A percentile compares a stretch with the other conserved stretches of the same genome.
Conservation (phyloP, 1,140 invertebrate genomes). For the Drosophila pallidifrons region DNA sequence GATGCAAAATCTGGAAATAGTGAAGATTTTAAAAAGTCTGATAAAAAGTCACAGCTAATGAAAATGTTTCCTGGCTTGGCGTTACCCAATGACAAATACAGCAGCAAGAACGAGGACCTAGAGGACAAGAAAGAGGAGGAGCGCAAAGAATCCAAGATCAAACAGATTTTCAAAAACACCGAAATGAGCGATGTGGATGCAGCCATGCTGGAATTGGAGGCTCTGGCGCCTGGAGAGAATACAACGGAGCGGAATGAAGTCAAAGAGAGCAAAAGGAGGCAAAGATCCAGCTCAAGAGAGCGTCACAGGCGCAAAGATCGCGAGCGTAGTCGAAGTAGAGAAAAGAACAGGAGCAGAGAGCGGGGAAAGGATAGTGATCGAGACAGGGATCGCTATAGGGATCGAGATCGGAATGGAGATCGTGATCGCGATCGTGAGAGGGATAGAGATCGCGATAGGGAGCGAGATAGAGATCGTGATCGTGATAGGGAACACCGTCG, state of each 20-base stretch:
- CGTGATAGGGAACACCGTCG: slow-evolving; percentile 36
- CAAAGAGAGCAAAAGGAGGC: slow-evolving; percentile 65
- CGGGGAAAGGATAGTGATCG: slow-evolving; percentile 38
- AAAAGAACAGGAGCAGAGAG: slow-evolving; percentile 62
- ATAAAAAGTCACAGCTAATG: slow-evolving; percentile 84
- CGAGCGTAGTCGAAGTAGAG: slow-evolving; percentile 48
- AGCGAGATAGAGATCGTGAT: slow-evolving; percentile 10
- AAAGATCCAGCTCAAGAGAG: slow-evolving; percentile 61
- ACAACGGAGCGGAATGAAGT: slow-evolving; percentile 62
- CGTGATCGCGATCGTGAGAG: slow-evolving; percentile 18
- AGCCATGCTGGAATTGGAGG: slow-evolving; percentile 96
- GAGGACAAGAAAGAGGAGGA: slow-evolving; percentile 73
- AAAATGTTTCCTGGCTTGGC: slow-evolving; percentile 95
- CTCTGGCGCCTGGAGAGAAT: slow-evolving; percentile 89
- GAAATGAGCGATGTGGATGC: slow-evolving; percentile 88
- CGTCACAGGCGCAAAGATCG: slow-evolving; percentile 49
- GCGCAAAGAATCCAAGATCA: slow-evolving; percentile 76
- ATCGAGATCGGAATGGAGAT: slow-evolving; percentile 39
- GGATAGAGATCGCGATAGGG: slow-evolving; percentile 24
- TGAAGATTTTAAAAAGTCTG: slow-evolving; percentile 28
- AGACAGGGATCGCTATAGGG: slow-evolving; percentile 10
- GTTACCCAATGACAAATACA: slow-evolving; percentile 92
- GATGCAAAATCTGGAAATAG: slow-evolving; percentile 19
- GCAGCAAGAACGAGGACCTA: slow-evolving; percentile 82
- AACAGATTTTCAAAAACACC: slow-evolving; percentile 68